Conservation (phyloP, 92 coral and sea anemone species). For the Galaxea fascicularis region DNA sequence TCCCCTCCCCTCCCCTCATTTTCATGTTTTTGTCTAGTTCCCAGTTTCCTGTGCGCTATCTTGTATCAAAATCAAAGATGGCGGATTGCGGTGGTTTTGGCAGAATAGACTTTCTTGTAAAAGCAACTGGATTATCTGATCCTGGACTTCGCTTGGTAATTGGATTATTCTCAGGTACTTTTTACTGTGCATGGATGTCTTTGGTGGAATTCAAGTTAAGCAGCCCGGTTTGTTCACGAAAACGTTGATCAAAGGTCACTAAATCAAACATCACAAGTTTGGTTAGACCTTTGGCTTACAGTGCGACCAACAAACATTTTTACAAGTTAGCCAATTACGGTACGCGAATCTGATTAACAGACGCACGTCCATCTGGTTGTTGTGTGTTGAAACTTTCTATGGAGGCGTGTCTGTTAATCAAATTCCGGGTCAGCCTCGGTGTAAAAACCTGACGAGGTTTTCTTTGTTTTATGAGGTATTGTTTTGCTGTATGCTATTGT, state of each 20-base stretch:
- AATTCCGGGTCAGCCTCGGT: too few relatives aligned
- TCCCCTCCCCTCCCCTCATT: too few relatives aligned
- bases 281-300: not conserved
- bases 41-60: not conserved
- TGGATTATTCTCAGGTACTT: conserved; percentile 84
- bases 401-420: too few relatives aligned
- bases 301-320: too few relatives aligned
- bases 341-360: too few relatives aligned
- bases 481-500: too few relatives aligned
- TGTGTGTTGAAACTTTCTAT: too few relatives aligned
- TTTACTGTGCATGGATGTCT: not conserved
- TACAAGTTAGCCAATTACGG: too few relatives aligned
- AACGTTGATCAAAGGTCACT: not conserved
- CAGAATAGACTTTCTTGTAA: conserved; percentile 76
- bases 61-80: conserved; percentile 60
- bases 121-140: conserved; percentile 81
- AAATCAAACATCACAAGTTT: not conserved
- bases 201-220: not conserved
- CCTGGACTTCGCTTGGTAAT: conserved; percentile 82
- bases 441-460: too few relatives aligned
- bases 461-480: too few relatives aligned
- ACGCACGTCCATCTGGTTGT: too few relatives aligned
- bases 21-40: not conserved
- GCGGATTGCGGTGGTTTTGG: conserved; percentile 81
- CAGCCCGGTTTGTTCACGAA: not conserved